Base-by-base conservation (phyloP, 1,140 invertebrate species). In the Anoplophora glabripennis region DNA sequence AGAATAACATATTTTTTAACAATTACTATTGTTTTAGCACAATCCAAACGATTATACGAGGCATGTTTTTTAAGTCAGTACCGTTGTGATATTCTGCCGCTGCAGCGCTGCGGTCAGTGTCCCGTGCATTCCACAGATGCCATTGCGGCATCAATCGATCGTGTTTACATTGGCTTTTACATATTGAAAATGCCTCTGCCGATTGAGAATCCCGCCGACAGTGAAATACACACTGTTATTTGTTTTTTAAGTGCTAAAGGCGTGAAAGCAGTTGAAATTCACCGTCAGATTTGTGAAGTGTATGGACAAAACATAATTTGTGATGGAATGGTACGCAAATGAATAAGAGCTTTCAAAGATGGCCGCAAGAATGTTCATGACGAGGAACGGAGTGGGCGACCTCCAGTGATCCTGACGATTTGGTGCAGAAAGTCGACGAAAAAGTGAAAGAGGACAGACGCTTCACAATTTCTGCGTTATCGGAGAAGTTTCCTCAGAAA, bases 321-420 rank as follows among this genome's bases (percentile, higher is more conserved):
- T 14, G 14, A 53, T 53, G 53, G 21, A 52, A 53, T 54, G 45
- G 15, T n/a, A 51, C 10, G 34, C 8, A 57, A 57, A 37, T 57
- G 55, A 49, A 34, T 57, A 7, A 57, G 34, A 40, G 55, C 49
- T 5, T 37, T 57, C 56, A 54, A 55, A 57, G 55, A 55, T 57
- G 49, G 55, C 12, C 55, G 47, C 49, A 14, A 5, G 7, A 57
- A 57, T 53, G 49, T 57, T 4, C 55, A 57, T 12, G 55, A 57
- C 21, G 35, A 55, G 18, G 49, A 57, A 36, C 48, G 55, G n/a
- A 35, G 21, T 55, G 49, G 49, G 7, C 28, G 35, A 57, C 53
- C 53, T 12, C 18, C 53, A 52, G 53, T 45, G 34, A 18, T 56
- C 53, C 45, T 14, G 53, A 56, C 12, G 53, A 56, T 36, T 53